Conservation (phyloP, 2,797 vertebrate genomes). For the Crocidura indochinensis region DNA sequence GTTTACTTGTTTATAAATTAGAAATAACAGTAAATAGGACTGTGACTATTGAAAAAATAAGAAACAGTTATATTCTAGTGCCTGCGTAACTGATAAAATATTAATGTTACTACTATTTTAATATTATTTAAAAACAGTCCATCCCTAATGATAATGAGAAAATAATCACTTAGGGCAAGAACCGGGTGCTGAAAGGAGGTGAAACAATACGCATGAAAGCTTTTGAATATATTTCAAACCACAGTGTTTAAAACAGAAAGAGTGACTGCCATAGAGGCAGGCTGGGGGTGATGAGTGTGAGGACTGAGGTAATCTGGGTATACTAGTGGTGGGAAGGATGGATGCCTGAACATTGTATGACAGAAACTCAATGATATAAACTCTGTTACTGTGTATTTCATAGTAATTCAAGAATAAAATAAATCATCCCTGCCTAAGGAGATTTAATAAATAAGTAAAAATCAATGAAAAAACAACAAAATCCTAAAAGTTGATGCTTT, state of each 20-base stretch:
- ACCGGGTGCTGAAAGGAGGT: too few relatives aligned
- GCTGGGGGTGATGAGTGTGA: too few relatives aligned
- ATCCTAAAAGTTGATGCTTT: slow-evolving; percentile 18
- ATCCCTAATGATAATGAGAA: slow-evolving; percentile 9
- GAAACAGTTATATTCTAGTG: slow-evolving; percentile 19
- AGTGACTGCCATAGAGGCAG: too few relatives aligned
- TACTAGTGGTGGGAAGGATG: too few relatives aligned
- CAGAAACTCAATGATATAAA: too few relatives aligned
- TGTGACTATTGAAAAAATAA: not conserved
- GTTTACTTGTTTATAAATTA: slow-evolving; percentile 23
- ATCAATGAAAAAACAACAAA: slow-evolving; percentile 23
- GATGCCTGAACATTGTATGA: too few relatives aligned
- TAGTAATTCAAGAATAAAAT: too few relatives aligned
- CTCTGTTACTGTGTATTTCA: too few relatives aligned
- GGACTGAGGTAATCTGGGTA: too few relatives aligned
- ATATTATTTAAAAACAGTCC: slow-evolving; percentile 41
- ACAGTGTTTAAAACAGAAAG: too few relatives aligned
- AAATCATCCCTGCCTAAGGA: not conserved
- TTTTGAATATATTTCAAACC: too few relatives aligned
- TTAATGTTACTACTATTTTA: not conserved
- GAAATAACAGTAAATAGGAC: not conserved
- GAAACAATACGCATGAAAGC: too few relatives aligned
- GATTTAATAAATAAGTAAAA: slow-evolving; percentile 2
- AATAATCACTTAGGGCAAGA: not conserved
- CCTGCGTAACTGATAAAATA: not conserved